These are phyloP conservation scores for Poecilia latipinna DNA, from an alignment of 2,113 vertebrate species.

Conservation along the genomic window DNA sequence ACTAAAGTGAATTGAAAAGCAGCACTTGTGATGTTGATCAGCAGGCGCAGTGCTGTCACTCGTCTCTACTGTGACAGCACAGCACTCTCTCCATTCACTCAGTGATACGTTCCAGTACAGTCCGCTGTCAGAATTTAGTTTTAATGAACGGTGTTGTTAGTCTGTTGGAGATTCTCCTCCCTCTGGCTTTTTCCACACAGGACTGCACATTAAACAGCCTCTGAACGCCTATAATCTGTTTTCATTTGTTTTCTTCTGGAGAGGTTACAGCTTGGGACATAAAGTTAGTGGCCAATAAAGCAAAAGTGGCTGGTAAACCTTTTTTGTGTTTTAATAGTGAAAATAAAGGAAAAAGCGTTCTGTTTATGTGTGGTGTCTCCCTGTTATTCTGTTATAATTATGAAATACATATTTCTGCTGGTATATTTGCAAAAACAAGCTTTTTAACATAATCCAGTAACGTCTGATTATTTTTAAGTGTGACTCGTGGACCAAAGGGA, in stretches of 20 bases:
- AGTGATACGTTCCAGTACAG: not conserved
- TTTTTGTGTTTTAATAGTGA: too few species aligned
- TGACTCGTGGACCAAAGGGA: too few species aligned
- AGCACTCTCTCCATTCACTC: not conserved
- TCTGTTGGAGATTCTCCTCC: not conserved
- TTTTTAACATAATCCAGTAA: too few species aligned
- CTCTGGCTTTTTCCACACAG: not conserved
- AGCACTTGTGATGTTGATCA: slow-evolving; percentile 1
- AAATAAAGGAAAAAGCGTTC: too few species aligned
- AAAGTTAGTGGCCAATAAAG: not conserved
- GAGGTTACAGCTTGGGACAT: not conserved
- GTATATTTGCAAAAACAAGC: too few species aligned
- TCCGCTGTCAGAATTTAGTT: not conserved
- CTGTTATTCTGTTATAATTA: too few species aligned
- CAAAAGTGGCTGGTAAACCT: too few species aligned
- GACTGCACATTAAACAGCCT: not conserved
- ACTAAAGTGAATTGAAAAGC: not conserved
- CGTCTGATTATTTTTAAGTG: too few species aligned
- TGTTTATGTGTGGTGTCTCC: too few species aligned
- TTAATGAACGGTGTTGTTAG: not conserved
- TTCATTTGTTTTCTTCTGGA: not conserved
- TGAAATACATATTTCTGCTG: too few species aligned
- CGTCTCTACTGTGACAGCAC: not conserved
- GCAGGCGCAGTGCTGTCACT: not conserved
- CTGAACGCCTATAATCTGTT: not conserved